Conservation (phyloP, 2,113 vertebrate genomes). For the Plotosus lineatus region DNA sequence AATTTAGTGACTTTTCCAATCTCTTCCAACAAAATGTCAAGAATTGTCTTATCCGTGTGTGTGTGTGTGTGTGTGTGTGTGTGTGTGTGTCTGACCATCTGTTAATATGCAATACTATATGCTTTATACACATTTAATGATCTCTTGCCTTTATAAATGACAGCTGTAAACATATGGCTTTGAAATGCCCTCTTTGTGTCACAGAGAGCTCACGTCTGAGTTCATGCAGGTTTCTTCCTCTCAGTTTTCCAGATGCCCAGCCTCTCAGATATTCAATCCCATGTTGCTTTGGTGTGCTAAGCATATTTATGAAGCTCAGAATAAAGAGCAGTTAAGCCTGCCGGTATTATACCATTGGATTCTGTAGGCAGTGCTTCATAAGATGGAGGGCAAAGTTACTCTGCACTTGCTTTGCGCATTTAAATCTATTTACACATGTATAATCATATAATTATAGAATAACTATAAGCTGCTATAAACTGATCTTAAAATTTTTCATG, state of each 20-base stretch:
- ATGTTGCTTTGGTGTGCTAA: neutral
- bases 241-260: neutral
- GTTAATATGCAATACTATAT: constrained; percentile 28
- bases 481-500: neutral
- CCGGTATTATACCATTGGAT: neutral
- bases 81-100: constrained; percentile 37
- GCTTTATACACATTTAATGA: neutral
- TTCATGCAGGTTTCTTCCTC: neutral
- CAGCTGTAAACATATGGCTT: constrained; percentile 32
- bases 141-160: neutral
- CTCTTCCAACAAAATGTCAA: neutral
- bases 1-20: constrained; percentile 20
- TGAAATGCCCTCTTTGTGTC: neutral
- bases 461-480: neutral
- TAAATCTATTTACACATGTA: neutral
- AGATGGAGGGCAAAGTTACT: neutral
- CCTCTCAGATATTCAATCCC: neutral
- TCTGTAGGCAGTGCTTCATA: neutral
- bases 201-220: constrained; percentile 2
- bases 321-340: neutral
- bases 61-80: constrained; percentile 4
- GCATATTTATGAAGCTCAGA: neutral
- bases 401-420: neutral
- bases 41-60: neutral
- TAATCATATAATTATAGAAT: neutral